Percentiles rank a stretch among this genome's conserved stretches.
phyloP scores from a whole-genome alignment of 2,797 vertebrate species.

The Typhlichthys subterraneus region DNA sequence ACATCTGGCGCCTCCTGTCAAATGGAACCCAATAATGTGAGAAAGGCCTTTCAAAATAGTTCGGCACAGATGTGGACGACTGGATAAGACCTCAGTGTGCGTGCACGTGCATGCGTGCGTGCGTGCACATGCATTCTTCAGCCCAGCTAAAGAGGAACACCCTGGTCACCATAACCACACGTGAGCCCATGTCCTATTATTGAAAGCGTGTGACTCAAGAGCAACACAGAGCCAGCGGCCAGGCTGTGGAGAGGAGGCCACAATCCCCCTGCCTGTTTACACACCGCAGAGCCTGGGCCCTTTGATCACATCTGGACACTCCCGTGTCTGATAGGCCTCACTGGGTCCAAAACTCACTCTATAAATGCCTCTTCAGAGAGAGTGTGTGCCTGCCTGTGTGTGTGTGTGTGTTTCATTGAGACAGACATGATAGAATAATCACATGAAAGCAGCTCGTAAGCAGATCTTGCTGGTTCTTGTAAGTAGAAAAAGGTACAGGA shows the following conservation, averaged over 20 bases:
- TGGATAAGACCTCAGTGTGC: constrained; percentile 35
- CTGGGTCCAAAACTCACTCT: no score
- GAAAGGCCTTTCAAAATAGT: constrained; percentile 61
- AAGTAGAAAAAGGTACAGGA: no score
- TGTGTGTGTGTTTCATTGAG: not conserved
- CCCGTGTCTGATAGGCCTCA: no score
- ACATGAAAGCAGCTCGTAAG: no score
- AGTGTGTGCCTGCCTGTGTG: not conserved
- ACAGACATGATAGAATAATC: not conserved
- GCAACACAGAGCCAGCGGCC: constrained; percentile 42
- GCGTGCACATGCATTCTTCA: constrained; percentile 27
- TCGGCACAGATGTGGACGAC: constrained; percentile 53
- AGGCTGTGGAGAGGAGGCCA: constrained; percentile 50
- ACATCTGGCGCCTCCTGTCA: constrained; percentile 60
- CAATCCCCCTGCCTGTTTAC: constrained; percentile 60
- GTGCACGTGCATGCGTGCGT: constrained; percentile 38
- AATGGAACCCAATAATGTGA: constrained; percentile 71
- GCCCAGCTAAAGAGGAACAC: constrained; percentile 38
- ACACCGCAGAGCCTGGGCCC: constrained; percentile 40
- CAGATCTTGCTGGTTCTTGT: no score
- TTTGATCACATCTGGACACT: constrained; percentile 62
- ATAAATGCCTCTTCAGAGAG: no score
- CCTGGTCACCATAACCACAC: constrained; percentile 51
- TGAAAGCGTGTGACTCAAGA: constrained; percentile 55
- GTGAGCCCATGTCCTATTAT: constrained; percentile 49